Evolutionary conservation across 2,888 invertebrate genomes (phyloP).

Genomic region (Opisthograptis luteolata): DNA sequence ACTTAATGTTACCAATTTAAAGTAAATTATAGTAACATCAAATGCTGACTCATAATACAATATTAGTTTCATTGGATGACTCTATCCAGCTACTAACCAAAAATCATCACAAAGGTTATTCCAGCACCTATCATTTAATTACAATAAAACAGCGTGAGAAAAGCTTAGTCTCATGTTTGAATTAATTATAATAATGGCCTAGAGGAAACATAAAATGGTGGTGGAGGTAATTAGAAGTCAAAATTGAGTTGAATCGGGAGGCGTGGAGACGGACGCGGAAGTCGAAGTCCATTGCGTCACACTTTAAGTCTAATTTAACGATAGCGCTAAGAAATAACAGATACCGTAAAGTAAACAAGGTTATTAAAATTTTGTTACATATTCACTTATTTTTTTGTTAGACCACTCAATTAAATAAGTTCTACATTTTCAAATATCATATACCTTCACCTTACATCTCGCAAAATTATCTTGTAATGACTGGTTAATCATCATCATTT

Average conservation of each 20-base stretch:
- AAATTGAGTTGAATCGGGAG: slow-evolving; percentile 62
- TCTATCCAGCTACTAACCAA: slow-evolving; percentile 4
- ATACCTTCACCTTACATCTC: no score
- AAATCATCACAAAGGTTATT: slow-evolving; percentile 27
- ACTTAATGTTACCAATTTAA: no score
- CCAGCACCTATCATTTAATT: slow-evolving; percentile 48
- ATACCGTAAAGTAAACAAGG: neutral
- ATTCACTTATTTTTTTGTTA: no score
- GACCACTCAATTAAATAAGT: no score
- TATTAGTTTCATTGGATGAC: neutral
- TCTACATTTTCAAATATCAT: no score
- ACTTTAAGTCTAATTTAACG: slow-evolving; percentile 20
- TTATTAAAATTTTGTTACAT: no score
- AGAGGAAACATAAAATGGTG: slow-evolving; percentile 77
- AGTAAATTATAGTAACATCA: no score
- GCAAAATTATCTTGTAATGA: no score
- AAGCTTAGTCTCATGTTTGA: slow-evolving; percentile 64
- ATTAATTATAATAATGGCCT: slow-evolving; percentile 78
- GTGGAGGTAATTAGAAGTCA: slow-evolving; percentile 75
- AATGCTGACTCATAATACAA: neutral
- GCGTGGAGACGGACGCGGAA: slow-evolving; percentile 58
- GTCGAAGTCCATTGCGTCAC: slow-evolving; percentile 44
- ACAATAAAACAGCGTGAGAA: slow-evolving; percentile 73
- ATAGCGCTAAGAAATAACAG: neutral
- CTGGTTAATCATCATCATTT: no score